Base-by-base conservation (phyloP, 2,113 vertebrate genomes). In the Xiphophorus maculatus region DNA sequence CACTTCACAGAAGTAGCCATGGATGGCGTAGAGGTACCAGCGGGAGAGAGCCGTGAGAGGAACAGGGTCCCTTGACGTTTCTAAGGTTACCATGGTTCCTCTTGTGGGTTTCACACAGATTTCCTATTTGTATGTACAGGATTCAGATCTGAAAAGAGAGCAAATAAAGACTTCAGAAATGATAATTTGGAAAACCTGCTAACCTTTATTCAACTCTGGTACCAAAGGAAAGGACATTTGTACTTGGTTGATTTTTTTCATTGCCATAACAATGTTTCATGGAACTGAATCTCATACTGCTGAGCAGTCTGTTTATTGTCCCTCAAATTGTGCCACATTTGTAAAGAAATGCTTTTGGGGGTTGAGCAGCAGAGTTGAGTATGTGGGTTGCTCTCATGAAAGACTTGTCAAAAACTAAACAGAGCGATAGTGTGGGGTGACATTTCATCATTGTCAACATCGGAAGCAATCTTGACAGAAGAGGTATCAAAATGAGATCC, bases 21-120 rank as follows among this genome's bases (percentile, higher is more conserved):
- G 98, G 93, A 99, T 99, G 90, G 98, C 98, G 0, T 99, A 99
- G 64, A 99, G 96, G 93, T 99, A 99, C 98, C 98, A 99, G 74
- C 98, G 97, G 1, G 97, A 99, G 84, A 97, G 95, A 1, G 95
- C 93, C 0, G 97, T 96, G 89, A 99, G 94, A n/a, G 97, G 98
- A 74, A 97, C 95, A 0, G 97, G 95, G 0, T 95, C 90, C 71
- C 95, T 92, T 72, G 94, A 92, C 76, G 89, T 82, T 84, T 93
- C 87, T 86, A 73, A 58, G 63, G 74, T 87, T 27, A 82, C 84
- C 90, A 90, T 88, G 27, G 28, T 75, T 63, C 27, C 70, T 28
- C 48, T 40, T 68, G 74, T 63, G n/a, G 29, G 28, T 32, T 44
- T 74, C n/a, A 74, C 71, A 6, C 5, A 28, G 14, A 17, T 40